A percentile compares a stretch with the other conserved stretches of the same genome.
phyloP scores from a whole-genome alignment of 2,113 vertebrate species.

The Urocynchramus pylzowi region DNA sequence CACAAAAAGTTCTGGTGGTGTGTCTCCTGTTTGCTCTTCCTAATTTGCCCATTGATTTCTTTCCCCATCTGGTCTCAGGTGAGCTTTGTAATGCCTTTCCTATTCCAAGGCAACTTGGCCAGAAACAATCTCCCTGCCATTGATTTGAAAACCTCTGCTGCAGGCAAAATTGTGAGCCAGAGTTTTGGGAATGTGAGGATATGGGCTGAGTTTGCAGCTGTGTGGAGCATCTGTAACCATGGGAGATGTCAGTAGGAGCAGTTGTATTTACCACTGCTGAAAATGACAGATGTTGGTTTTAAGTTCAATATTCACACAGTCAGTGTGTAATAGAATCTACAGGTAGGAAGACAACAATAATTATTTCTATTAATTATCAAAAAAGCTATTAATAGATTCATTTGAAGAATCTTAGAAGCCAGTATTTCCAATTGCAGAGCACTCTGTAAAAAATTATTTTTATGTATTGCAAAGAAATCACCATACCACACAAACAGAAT shows the following conservation, averaged over 20 bases:
- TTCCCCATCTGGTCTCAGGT: neutral
- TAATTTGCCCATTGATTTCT: neutral
- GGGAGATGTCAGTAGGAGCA: neutral
- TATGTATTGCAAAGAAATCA: neutral
- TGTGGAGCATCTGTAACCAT: neutral
- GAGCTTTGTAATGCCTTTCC: neutral
- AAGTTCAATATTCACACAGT: neutral
- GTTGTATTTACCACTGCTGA: neutral
- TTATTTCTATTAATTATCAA: neutral
- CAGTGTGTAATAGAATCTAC: neutral
- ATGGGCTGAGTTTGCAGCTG: neutral
- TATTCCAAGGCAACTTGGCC: neutral
- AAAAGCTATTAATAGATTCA: neutral
- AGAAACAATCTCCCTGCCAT: neutral
- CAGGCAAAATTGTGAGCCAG: neutral
- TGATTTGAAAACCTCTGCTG: neutral
- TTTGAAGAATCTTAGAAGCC: neutral
- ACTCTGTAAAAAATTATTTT: neutral
- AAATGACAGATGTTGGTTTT: fast-evolving
- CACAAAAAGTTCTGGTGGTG: neutral
- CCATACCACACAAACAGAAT: neutral
- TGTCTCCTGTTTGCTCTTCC: neutral
- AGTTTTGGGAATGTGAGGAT: neutral
- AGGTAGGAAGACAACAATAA: neutral
- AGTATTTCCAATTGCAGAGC: neutral